phyloP scores from a whole-genome alignment of 2,888 invertebrate species.

The Ectemnius continuus region DNA sequence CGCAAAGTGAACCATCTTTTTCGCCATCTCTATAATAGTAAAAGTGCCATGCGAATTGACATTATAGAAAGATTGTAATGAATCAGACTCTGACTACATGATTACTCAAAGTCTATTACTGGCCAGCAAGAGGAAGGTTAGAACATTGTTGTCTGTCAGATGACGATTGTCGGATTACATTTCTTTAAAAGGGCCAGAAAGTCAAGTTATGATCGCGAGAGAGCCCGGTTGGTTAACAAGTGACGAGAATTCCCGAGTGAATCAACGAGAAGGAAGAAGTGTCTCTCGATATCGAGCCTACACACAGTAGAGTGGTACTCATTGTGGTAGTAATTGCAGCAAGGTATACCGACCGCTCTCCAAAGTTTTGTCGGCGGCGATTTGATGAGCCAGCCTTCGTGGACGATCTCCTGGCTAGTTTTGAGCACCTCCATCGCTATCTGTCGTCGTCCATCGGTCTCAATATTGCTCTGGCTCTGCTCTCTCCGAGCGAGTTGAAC shows the following conservation, averaged over 20 bases:
- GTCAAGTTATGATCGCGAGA: background rate
- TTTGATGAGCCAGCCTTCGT: constrained; percentile 97
- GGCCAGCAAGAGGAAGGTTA: background rate
- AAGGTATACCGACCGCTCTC: constrained; percentile 90
- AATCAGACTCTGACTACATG: constrained; percentile 52
- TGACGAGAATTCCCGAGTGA: background rate
- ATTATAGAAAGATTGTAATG: constrained; percentile 51
- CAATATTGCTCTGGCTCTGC: constrained; percentile 56
- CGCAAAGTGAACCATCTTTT: constrained; percentile 95
- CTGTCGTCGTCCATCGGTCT: constrained; percentile 24
- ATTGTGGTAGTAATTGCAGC: background rate
- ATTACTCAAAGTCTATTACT: constrained; percentile 5
- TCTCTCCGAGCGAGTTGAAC: constrained; percentile 48
- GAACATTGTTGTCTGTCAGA: constrained; percentile 2
- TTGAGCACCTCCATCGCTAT: constrained; percentile 74
- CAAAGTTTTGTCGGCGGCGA: constrained; percentile 96
- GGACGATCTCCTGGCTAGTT: constrained; percentile 85
- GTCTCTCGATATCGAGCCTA: constrained; percentile 4
- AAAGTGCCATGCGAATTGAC: constrained; percentile 51
- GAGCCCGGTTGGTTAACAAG: background rate
- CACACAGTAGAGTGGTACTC: constrained; percentile 5
- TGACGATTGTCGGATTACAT: background rate
- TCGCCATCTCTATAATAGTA: constrained; percentile 90
- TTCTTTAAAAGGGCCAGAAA: background rate
- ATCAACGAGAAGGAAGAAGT: background rate